Evolutionary conservation across 2,797 vertebrate species (phyloP), one percentile per base, ranked within the genome.

Genomic region (Phrynocephalus forsythii): DNA sequence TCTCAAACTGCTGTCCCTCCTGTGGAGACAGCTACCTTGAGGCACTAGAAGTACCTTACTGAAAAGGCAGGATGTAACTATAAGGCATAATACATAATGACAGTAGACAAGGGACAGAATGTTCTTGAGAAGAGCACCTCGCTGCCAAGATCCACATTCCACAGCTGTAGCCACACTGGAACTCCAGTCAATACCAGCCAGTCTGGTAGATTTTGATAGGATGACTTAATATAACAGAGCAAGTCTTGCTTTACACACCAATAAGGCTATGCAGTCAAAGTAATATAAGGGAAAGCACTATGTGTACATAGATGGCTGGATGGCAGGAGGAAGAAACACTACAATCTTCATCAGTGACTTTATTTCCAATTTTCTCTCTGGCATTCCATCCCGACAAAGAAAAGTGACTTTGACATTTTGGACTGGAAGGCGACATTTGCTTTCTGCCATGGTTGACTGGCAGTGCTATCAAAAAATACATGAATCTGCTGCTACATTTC

Each of bases 401-500:
- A 90, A 94, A 94, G 84, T 90, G 77, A 93, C 92, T 94, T 83
- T 94, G 91, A 93, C 86, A 86, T 91, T 93, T 95, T 81, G 5
- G 1, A 0, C 67, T 86, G 86, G 91, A 92, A 92, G 72, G 33
- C 76, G 76, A 7, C 73, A 79, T 94, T 90, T 73, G 38, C 76
- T 89, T 91, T 44, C 83, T 91, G 79, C 79, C 90, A n/a, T 72
- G 63, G 80, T 73, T 90, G 86, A 73, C 73, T 93, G 90, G 38
- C 48, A 0, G 63, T 88, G 87, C 89, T 69, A 1, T 93, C 82
- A 76, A 15, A 0, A 13, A 82, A 79, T 69, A 4, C 67, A 69
- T 82, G 0, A 38, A 69, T 87, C 44, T 87, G 50, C 48, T 87
- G 1, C 24, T 16, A 6, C 77, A 88, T 89, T 89, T 69, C 83